Evolutionary conservation across 2,888 invertebrate species (phyloP).

Genomic region (Acleris cristana): DNA sequence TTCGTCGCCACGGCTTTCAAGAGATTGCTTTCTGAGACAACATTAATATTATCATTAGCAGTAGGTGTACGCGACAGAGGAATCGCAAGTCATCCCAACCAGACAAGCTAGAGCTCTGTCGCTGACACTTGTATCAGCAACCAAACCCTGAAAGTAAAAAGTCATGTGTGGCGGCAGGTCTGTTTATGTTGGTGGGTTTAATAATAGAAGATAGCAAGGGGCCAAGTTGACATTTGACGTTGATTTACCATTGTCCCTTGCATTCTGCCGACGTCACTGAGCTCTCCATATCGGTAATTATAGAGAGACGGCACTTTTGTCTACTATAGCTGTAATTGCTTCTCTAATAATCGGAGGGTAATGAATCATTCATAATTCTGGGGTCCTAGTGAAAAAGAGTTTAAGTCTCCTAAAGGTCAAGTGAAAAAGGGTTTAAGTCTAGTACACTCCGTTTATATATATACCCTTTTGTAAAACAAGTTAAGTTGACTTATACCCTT

Average conservation of each 20-base stretch:
- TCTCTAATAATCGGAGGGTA: conserved; percentile 31
- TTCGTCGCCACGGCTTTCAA: conserved; percentile 51
- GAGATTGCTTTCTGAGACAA: conserved; percentile 74
- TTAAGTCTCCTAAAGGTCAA: too few relatives aligned
- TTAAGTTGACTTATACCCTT: too few relatives aligned
- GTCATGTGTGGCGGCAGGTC: conserved; percentile 57
- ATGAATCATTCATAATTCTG: conserved; percentile 21
- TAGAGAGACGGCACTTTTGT: conserved; percentile 39
- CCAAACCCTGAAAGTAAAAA: conserved; percentile 45
- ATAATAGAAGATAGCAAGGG: conserved; percentile 66
- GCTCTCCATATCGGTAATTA: conserved; percentile 53
- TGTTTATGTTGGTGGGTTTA: conserved; percentile 52
- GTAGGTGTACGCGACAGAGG: conserved; percentile 78
- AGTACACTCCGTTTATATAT: too few relatives aligned
- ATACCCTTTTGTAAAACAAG: too few relatives aligned
- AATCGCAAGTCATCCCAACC: conserved; percentile 71
- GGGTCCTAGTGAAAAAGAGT: too few relatives aligned
- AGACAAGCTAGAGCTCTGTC: conserved; percentile 53
- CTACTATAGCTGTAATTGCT: conserved; percentile 38
- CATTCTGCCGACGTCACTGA: conserved; percentile 70
- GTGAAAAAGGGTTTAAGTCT: too few relatives aligned
- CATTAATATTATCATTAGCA: conserved; percentile 80
- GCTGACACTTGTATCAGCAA: conserved; percentile 39
- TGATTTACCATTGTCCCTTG: conserved; percentile 78
- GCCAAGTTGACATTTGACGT: conserved; percentile 79